Percentiles rank a stretch among this genome's conserved stretches.
phyloP scores from a whole-genome alignment of 2,888 invertebrate species.

The Amorpha juglandis region DNA sequence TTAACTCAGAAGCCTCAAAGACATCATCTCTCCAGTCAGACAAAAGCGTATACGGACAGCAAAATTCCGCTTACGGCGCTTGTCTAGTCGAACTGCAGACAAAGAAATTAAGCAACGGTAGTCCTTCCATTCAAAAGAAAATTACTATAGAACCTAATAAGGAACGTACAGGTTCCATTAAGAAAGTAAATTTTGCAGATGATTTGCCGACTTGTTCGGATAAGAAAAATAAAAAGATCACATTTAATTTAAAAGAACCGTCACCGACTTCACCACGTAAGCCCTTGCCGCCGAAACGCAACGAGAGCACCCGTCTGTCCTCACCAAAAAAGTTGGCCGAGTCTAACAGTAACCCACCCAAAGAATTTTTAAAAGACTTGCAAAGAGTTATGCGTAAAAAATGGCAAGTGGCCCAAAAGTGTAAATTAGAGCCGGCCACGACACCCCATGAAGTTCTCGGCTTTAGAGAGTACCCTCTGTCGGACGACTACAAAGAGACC shows the following conservation, averaged over 20 bases:
- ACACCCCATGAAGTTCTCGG: conserved; percentile 96
- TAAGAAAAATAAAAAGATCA: conserved; percentile 87
- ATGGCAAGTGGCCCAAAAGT: conserved; percentile 96
- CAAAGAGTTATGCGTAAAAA: conserved; percentile 97
- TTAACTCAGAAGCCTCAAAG: conserved; percentile 78
- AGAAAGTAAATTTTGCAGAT: conserved; percentile 86
- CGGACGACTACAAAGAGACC: conserved; percentile 90
- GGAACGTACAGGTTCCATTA: conserved; percentile 77
- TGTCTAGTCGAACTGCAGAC: conserved; percentile 84
- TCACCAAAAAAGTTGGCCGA: conserved; percentile 91
- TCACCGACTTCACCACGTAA: conserved; percentile 86
- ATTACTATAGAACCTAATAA: conserved; percentile 62
- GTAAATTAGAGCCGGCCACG: conserved; percentile 93
- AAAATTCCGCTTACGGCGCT: conserved; percentile 73
- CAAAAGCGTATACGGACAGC: conserved; percentile 66
- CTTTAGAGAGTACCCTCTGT: conserved; percentile 91
- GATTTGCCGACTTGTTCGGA: conserved; percentile 76
- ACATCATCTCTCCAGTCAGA: conserved; percentile 74
- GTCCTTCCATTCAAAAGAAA: conserved; percentile 66
- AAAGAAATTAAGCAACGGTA: conserved; percentile 74
- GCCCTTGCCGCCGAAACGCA: conserved; percentile 90
- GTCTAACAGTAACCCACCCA: conserved; percentile 89
- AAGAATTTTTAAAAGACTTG: conserved; percentile 93
- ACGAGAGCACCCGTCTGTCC: conserved; percentile 89
- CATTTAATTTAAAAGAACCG: conserved; percentile 84